phyloP scores from a whole-genome alignment of 2,888 invertebrate species.

The Microchrysa polita region DNA sequence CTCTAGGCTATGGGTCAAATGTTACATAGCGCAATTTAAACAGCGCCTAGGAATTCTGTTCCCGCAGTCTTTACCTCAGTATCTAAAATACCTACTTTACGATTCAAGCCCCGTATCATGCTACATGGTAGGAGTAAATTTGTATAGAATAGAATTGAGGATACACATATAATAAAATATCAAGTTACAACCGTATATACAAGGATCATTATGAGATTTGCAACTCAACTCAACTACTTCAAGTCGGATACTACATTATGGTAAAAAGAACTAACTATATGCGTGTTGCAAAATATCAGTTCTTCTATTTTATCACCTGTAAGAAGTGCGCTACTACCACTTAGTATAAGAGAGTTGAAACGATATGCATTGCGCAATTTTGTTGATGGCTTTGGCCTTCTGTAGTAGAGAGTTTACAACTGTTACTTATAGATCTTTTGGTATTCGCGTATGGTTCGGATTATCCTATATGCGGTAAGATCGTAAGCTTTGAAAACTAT shows the following conservation, averaged over 20 bases:
- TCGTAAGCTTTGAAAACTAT: background rate
- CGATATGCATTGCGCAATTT: background rate
- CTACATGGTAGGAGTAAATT: constrained; percentile 25
- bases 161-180: constrained; percentile 40
- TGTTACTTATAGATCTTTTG: too few species aligned
- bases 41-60: constrained; percentile 8
- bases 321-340: background rate
- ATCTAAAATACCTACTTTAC: constrained; percentile 32
- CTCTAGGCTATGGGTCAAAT: constrained; percentile 39
- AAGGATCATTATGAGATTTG: constrained; percentile 36
- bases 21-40: constrained; percentile 25
- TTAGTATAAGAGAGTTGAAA: background rate
- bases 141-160: constrained; percentile 7
- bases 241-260: too few species aligned
- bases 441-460: constrained; percentile 6
- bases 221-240: constrained; percentile 22
- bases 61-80: background rate
- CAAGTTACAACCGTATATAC: constrained; percentile 40
- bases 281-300: background rate
- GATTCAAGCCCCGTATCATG: constrained; percentile 24
- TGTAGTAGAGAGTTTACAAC: background rate
- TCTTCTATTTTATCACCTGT: background rate
- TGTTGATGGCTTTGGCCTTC: background rate
- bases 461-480: constrained; percentile 20
- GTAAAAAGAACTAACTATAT: too few species aligned